Conservation (phyloP, 2,113 vertebrate species). For the Stercorarius parasiticus region DNA sequence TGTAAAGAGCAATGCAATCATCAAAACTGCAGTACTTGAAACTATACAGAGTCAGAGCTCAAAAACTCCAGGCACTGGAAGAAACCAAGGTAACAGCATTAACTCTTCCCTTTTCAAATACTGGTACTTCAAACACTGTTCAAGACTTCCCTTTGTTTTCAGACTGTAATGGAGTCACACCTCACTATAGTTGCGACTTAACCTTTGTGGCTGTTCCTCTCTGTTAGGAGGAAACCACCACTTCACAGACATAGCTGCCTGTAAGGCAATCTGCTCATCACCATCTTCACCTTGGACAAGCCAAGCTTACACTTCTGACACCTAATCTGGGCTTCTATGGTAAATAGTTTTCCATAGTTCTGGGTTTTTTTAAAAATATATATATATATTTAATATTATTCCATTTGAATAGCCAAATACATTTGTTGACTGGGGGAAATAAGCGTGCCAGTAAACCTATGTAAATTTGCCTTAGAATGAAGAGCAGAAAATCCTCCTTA, state of each 20-base stretch:
- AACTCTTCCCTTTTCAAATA: background rate
- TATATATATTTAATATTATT: background rate
- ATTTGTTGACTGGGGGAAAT: background rate
- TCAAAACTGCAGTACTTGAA: background rate
- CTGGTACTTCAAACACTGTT: fast-evolving
- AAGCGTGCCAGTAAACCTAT: background rate
- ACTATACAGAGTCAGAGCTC: background rate
- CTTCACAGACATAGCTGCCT: background rate
- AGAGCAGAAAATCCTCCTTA: background rate
- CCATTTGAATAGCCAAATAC: background rate
- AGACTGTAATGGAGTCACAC: background rate
- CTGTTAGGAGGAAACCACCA: background rate
- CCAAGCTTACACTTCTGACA: background rate
- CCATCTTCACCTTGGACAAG: background rate
- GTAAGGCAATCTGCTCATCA: background rate
- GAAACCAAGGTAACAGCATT: background rate
- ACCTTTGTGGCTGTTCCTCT: background rate
- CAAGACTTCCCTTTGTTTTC: background rate
- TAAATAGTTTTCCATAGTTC: background rate
- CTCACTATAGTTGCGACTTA: background rate
- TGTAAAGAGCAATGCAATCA: background rate
- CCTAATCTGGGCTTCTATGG: background rate
- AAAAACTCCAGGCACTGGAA: background rate
- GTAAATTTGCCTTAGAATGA: background rate
- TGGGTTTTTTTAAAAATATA: background rate